Evolutionary conservation across 2,113 vertebrate species (phyloP), one percentile per base, ranked within the genome.

Genomic region (Agelaius tricolor): DNA sequence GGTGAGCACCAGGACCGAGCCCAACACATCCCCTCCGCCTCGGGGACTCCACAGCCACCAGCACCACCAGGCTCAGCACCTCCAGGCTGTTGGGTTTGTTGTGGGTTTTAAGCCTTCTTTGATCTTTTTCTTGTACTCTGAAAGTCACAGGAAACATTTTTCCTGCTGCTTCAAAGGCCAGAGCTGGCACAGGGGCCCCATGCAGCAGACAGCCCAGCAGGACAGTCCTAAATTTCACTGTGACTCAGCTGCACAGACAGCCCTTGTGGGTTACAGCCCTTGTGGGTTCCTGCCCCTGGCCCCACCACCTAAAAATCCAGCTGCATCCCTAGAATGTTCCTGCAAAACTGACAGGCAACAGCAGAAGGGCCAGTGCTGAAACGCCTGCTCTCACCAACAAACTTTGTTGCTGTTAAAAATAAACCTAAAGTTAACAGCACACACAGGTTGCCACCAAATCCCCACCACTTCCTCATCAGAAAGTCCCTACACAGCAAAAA

Each of bases 101-200:
- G 46, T 15, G 24, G 5, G 5, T 41, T 69, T 61, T 57, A 15
- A 84, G 44, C 30, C 13, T 7, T 4, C n/a, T 87, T 26, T 41
- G 24, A 17, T 76, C 46, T 72, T 68, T 68, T 79, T 15, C 54
- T 43, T 46, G 15, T 2, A n/a, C 10, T 21, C 37, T 81, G 52
- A 17, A 79, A 85, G 77, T 74, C 83, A 66, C 11, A 35, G 62
- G 63, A 87, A 87, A 51, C 14, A 20, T 76, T 28, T 28, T 84
- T 55, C 82, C 55, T 47, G 39, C 63, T 78, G 78, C 54, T 93
- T 94, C 92, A 76, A 93, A 93, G 80, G 47, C 57, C 58, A 37
- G 33, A 72, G 33, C 27, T 14, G 16, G 76, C 79, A 69, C 68
- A 89, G n/a, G 84, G 9, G 49, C 33, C 58, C 54, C 63, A 49